These are phyloP conservation scores for Apteryx owenii DNA, from an alignment of 2,113 vertebrate genomes.

Conservation along the genomic window DNA sequence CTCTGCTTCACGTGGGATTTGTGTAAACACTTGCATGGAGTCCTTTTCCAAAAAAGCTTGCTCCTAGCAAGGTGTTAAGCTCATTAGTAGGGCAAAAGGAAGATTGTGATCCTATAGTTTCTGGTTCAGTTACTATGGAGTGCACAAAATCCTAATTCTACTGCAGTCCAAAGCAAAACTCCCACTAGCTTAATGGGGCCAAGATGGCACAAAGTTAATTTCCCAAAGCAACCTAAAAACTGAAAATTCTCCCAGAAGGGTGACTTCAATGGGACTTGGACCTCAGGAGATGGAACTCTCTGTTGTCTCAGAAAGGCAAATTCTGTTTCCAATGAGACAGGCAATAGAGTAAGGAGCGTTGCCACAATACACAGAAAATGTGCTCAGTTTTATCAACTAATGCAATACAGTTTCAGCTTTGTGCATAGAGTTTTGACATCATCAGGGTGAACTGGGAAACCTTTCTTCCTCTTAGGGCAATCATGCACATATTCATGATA, in stretches of 20 bases:
- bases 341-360: neutral
- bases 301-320: neutral
- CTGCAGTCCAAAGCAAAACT: constrained; percentile 24
- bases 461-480: neutral
- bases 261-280: neutral
- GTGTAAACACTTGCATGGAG: neutral
- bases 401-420: neutral
- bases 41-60: neutral
- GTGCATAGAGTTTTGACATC: neutral
- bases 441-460: neutral
- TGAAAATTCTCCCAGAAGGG: neutral
- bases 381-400: neutral
- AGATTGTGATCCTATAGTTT: neutral
- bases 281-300: neutral
- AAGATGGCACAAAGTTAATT: constrained; percentile 33
- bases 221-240: neutral
- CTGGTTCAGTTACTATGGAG: constrained; percentile 9
- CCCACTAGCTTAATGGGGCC: neutral
- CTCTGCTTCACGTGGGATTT: neutral
- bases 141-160: neutral
- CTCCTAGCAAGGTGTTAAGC: constrained; percentile 3
- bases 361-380: neutral
- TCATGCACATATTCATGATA: neutral
- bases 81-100: constrained; percentile 5
- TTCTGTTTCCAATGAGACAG: neutral